A percentile compares a stretch with the other conserved stretches of the same genome.
phyloP scores from a whole-genome alignment of 2,113 vertebrate genomes.

The Saguinus imperator region DNA sequence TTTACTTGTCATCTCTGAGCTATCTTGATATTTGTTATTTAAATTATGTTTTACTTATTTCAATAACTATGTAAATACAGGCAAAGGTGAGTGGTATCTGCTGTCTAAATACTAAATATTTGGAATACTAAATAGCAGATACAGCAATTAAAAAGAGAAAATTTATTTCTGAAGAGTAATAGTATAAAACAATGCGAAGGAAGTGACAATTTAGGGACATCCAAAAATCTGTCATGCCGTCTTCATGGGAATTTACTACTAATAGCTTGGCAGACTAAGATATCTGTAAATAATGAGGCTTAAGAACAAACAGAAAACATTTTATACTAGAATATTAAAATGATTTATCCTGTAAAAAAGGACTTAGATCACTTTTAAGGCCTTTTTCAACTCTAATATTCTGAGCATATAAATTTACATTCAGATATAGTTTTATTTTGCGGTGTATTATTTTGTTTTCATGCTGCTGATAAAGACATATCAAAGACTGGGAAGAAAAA shows the following conservation, averaged over 20 bases:
- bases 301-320: conserved; percentile 9
- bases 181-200: not conserved
- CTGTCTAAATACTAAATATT: not conserved
- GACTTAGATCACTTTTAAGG: not conserved
- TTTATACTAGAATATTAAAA: not conserved
- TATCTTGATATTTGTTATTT: conserved; percentile 29
- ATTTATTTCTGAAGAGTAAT: conserved; percentile 11
- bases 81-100: not conserved
- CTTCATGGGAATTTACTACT: not conserved
- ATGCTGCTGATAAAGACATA: too few relatives aligned
- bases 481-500: too few relatives aligned
- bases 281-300: not conserved
- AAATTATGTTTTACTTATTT: conserved; percentile 36
- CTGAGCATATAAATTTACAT: not conserved
- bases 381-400: not conserved
- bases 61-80: not conserved
- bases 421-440: not conserved
- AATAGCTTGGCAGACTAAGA: not conserved
- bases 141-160: conserved; percentile 25
- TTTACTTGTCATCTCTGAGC: conserved; percentile 15
- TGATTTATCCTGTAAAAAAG: not conserved
- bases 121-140: conserved; percentile 36
- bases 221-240: not conserved
- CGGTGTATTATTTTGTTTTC: too few relatives aligned
- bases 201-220: not conserved